Conservation (phyloP, 2,888 invertebrate species). For the Tholera decimalis region DNA sequence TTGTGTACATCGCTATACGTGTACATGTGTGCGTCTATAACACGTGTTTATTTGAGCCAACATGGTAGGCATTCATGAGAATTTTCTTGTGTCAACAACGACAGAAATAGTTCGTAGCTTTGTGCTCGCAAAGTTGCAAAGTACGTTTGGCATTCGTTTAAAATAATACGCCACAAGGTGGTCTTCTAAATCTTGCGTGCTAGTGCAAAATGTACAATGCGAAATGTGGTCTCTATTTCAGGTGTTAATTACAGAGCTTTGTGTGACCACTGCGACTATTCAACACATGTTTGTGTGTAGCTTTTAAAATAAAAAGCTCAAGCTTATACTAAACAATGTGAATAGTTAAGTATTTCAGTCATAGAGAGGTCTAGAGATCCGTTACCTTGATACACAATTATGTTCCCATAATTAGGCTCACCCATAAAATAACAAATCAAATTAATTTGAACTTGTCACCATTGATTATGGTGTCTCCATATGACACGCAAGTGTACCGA, state of each 20-base stretch:
- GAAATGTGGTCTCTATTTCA: conserved; percentile 48
- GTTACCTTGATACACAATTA: conserved; percentile 24
- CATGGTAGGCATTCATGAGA: conserved; percentile 90
- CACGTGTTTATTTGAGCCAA: conserved; percentile 88
- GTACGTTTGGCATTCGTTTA: conserved; percentile 60
- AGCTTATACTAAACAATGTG: background rate
- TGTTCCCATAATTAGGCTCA: conserved; percentile 53
- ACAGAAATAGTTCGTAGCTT: conserved; percentile 87
- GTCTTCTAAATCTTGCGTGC: conserved; percentile 42
- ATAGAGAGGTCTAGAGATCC: background rate
- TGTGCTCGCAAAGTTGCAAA: conserved; percentile 84
- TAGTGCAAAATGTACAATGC: conserved; percentile 44
- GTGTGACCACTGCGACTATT: conserved; percentile 11
- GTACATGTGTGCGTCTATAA: conserved; percentile 71
- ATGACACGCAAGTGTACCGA: conserved; percentile 78
- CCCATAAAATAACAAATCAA: conserved; percentile 57
- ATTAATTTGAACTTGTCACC: conserved; percentile 69
- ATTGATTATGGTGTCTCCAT: conserved; percentile 77
- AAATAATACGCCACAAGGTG: conserved; percentile 53
- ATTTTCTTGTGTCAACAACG: conserved; percentile 89
- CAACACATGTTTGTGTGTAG: background rate
- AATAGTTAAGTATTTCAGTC: conserved; percentile 5
- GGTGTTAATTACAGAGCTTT: conserved; percentile 43
- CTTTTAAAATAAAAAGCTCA: background rate
- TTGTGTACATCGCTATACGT: conserved; percentile 59